Conservation (phyloP, 1,140 invertebrate species). For the Ooceraea biroi region DNA sequence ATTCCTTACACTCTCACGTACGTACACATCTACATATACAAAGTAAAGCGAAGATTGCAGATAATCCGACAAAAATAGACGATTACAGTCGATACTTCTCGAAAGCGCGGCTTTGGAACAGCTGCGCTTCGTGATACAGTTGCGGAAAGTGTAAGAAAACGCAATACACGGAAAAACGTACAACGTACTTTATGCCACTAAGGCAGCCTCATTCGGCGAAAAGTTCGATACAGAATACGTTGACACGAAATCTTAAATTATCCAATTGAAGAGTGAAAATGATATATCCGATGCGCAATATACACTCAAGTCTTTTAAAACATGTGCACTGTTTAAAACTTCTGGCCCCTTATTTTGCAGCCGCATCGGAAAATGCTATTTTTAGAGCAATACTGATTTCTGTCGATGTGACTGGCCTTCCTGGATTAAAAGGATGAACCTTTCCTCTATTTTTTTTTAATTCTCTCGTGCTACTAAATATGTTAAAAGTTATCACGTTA, state of each 20-base stretch:
- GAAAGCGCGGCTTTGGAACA: background rate
- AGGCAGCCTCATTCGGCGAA: background rate
- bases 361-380: background rate
- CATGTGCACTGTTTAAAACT: background rate
- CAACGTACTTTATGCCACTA: background rate
- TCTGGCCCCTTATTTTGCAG: background rate
- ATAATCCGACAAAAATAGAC: background rate
- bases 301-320: background rate
- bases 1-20: constrained; percentile 33
- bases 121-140: background rate
- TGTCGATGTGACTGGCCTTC: too few species aligned
- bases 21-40: background rate
- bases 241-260: background rate
- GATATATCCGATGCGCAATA: background rate
- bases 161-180: background rate
- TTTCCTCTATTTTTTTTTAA: too few species aligned
- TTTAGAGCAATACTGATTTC: too few species aligned
- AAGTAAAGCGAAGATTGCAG: background rate
- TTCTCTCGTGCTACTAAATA: too few species aligned
- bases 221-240: background rate
- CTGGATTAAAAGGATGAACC: too few species aligned
- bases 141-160: constrained; percentile 9
- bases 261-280: background rate
- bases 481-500: too few species aligned
- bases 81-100: background rate